These are phyloP conservation scores for Cephalopholis sonnerati DNA, from an alignment of 2,113 vertebrate genomes.

Conservation along the genomic window DNA sequence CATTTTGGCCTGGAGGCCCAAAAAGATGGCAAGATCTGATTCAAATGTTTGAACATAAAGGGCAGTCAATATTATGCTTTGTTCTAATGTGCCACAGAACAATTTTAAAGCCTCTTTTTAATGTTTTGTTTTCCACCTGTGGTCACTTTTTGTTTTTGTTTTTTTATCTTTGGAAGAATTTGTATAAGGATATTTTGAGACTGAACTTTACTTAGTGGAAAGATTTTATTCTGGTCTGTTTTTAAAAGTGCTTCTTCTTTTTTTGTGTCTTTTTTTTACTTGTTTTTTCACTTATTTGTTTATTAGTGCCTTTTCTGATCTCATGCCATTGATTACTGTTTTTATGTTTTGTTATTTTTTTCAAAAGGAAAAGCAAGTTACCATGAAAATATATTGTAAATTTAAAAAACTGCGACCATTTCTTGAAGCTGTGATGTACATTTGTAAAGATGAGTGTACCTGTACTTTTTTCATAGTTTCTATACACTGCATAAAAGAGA, in stretches of 20 bases:
- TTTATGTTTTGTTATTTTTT: not conserved
- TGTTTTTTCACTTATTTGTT: too few relatives aligned
- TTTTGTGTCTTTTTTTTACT: not conserved
- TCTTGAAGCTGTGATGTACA: not conserved
- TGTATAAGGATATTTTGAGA: not conserved
- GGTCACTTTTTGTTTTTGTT: not conserved
- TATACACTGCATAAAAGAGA: not conserved
- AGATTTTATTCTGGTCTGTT: not conserved
- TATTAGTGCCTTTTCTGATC: too few relatives aligned
- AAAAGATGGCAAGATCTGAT: too few relatives aligned
- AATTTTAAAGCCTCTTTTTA: too few relatives aligned
- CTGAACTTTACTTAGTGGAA: too few relatives aligned
- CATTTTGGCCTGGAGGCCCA: too few relatives aligned
- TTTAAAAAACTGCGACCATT: not conserved
- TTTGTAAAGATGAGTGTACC: not conserved
- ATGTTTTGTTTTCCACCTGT: not conserved
- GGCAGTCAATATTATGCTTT: too few relatives aligned
- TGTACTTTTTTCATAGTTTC: not conserved
- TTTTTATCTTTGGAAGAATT: not conserved
- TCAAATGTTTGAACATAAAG: too few relatives aligned
- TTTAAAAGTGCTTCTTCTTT: not conserved
- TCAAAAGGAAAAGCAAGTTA: not conserved
- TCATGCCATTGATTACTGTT: not conserved
- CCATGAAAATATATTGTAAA: not conserved
- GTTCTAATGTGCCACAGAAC: too few relatives aligned